Evolutionary conservation across 2,113 vertebrate genomes (phyloP), one percentile per base, ranked within the genome.

Genomic region (Limnothrissa miodon): DNA sequence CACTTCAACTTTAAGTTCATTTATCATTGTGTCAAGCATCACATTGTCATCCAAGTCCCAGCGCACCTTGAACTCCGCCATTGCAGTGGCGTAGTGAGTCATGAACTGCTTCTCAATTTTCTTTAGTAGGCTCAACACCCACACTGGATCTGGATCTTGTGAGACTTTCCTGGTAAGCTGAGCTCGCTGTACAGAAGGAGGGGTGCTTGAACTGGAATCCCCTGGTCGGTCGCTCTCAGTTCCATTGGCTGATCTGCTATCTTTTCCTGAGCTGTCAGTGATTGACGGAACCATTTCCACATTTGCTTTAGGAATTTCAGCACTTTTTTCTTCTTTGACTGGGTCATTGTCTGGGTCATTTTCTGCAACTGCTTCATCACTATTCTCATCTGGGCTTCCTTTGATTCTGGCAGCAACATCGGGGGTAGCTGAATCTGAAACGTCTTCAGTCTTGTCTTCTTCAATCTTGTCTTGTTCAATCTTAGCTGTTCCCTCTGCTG

Each of bases 51-150:
- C 94, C 83, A 98, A 88, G 84, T 95, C 93, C 97, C 97, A 98
- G 45, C 93, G 94, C 39, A 93, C 85, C 86, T 96, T 97, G 36
- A 98, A 92, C 70, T 97, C 95, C 0, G 91, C 91, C 93, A 95
- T 96, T 46, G 97, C 96, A 0, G 84, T 90, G 36, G 95, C 90
- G 23, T 98, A 97, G 91, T 98, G 96, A 81, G 89, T 87, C 97
- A 99, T 95, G 90, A 99, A 99, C 87, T 96, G 95, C 86, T 94
- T 96, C 91, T 98, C 96, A 0, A 98, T 93, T 91, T 96, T 98
- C 81, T 89, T 96, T 78, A 99, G 88, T 45, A 98, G 84, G 25
- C 70, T 92, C 83, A 96, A 89, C 48, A 97, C 94, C 97, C 97
- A 98, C 10, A 87, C n/a, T 5, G 96, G 94, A 83, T 98, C 94